Evolutionary conservation across 2,797 vertebrate genomes (phyloP).

Genomic region (Acestrorhynchus altus): DNA sequence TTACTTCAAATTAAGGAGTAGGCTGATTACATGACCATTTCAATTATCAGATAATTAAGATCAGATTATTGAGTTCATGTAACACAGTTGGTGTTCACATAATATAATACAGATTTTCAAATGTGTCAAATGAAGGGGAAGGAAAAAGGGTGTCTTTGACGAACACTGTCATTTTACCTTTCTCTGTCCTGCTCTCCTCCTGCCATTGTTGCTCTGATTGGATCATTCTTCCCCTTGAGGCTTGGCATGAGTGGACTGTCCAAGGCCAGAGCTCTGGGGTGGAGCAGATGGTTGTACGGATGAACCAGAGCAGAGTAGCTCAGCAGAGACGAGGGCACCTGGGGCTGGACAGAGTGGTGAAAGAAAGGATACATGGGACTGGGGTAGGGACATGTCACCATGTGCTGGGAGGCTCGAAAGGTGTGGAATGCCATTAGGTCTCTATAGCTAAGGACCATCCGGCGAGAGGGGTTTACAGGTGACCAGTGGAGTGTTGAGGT

Average conservation of each 20-base stretch:
- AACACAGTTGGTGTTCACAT: too few species aligned
- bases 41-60: too few species aligned
- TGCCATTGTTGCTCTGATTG: constrained; percentile 47
- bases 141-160: background rate
- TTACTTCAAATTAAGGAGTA: too few species aligned
- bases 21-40: too few species aligned
- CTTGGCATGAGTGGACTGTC: constrained; percentile 62
- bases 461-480: constrained; percentile 64
- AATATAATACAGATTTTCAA: too few species aligned
- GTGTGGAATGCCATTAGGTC: constrained; percentile 65
- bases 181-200: constrained; percentile 55
- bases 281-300: constrained; percentile 59
- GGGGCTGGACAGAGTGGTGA: constrained; percentile 63
- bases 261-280: constrained; percentile 51
- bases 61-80: too few species aligned
- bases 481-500: constrained; percentile 66
- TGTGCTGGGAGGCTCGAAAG: constrained; percentile 56
- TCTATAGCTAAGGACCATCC: constrained; percentile 68
- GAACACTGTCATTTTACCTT: constrained; percentile 68
- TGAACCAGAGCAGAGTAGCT: constrained; percentile 64
- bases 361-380: constrained; percentile 69
- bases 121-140: too few species aligned
- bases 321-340: constrained; percentile 60
- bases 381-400: constrained; percentile 66
- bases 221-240: constrained; percentile 61